A percentile compares a stretch with the other conserved stretches of the same genome.
Evolutionary conservation across 2,797 vertebrate species (phyloP).

Genomic region (Gymnoscopelus microlampas): DNA sequence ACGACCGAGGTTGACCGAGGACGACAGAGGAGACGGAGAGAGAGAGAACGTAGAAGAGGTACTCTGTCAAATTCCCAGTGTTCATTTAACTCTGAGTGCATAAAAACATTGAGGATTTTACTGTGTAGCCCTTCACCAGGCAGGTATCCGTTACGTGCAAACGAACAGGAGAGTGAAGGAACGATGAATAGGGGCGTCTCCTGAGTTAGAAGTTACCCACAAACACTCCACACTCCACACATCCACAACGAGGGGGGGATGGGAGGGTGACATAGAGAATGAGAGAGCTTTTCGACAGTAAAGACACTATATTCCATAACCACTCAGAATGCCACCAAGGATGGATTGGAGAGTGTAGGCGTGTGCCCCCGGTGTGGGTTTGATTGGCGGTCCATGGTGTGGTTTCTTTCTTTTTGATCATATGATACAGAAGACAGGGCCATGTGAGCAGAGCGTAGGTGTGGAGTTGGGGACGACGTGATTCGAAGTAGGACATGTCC

Average conservation of each 20-base stretch:
- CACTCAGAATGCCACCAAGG: no score
- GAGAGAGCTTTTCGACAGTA: background rate
- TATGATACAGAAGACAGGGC: constrained; percentile 43
- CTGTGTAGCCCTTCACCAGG: no score
- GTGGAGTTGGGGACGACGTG: constrained; percentile 32
- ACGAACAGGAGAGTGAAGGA: no score
- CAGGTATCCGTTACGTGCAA: no score
- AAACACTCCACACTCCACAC: no score
- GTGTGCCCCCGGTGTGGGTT: constrained; percentile 7
- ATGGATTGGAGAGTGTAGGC: no score
- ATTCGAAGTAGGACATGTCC: constrained; percentile 64
- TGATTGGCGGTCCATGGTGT: background rate
- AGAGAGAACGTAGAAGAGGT: background rate
- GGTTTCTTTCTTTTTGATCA: constrained; percentile 46
- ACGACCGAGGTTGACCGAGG: background rate
- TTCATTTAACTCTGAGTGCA: no score
- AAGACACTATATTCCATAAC: background rate
- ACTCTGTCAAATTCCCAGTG: no score
- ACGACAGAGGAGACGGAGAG: background rate
- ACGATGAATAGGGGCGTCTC: no score
- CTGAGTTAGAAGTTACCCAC: no score
- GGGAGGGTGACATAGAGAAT: background rate
- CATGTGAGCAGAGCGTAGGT: constrained; percentile 40
- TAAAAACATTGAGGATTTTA: no score
- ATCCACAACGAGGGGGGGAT: background rate